Evolutionary conservation across 2,113 vertebrate genomes (phyloP), one percentile per base, ranked within the genome.

Genomic region (Tragelaphus imberbis): DNA sequence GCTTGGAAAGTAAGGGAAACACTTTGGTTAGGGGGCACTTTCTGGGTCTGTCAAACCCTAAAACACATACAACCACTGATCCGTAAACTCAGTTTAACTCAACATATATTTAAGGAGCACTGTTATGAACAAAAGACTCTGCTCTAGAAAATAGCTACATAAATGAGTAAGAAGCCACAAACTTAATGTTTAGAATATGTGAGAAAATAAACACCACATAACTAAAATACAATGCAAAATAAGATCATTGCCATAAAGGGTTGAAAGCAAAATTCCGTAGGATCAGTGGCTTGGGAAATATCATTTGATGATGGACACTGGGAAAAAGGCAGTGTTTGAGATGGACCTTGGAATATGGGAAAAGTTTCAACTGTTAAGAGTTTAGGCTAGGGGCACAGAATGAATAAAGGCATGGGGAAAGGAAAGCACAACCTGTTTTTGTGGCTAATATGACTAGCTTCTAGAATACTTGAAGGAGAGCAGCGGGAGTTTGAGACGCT

Each of bases 91-190:
- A 80, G 33, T 90, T 80, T 79, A 75, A 89, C 87, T 80, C n/a
- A 96, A 61, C n/a, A 89, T 89, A 68, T 81, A 95, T 80, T 90
- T 71, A 95, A 94, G 87, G 51, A 80, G 27, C 23, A 71, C 81
- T 59, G 19, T 30, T 94, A 58, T 51, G 28, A 97, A 49, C 33
- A 92, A 97, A 96, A 71, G 15, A 82, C 25, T 82, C 58, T 96
- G 17, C 25, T 85, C 71, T 82, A 95, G 80, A 93, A 96, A 87
- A 68, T 23, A 95, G n/a, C 33, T 84, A 68, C 15, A 94, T 75
- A 92, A 58, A 65, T 87, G 58, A 92, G 51, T 53, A 97, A 79
- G 71, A 93, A 88, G 21, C 17, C 58, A 94, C 82, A 88, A 80
- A 19, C 2, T 8, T 92, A 77, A 63, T 85, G 80, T 58, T 89